Evolutionary conservation across 2,888 invertebrate species (phyloP).

Genomic region (Cantharis flavilabris): DNA sequence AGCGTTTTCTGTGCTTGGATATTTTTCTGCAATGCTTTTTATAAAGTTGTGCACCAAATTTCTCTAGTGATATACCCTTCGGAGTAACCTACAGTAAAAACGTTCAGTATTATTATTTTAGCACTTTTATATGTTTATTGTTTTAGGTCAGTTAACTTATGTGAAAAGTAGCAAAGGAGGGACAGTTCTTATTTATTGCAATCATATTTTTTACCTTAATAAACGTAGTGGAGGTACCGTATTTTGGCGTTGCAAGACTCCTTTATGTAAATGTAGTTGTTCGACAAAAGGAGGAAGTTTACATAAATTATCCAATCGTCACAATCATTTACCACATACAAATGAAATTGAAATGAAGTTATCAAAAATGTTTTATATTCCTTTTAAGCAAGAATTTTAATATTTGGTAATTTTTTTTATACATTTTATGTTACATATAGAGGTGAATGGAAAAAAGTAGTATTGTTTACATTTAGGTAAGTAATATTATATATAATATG

Average conservation of each 20-base stretch:
- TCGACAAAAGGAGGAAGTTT: conserved; percentile 27
- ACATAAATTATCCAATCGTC: conserved; percentile 14
- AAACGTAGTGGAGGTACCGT: conserved; percentile 3
- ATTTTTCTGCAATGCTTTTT: no score
- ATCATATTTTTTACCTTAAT: background rate
- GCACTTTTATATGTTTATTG: background rate
- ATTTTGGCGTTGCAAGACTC: conserved; percentile 10
- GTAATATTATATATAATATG: background rate
- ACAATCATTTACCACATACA: conserved; percentile 23
- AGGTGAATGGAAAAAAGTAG: background rate
- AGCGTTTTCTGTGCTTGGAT: no score
- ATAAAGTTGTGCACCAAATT: no score
- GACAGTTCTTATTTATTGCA: background rate
- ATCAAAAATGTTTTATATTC: conserved; percentile 5
- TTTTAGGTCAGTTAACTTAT: background rate
- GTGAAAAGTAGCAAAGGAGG: background rate
- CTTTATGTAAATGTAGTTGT: conserved; percentile 30
- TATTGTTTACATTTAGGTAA: background rate
- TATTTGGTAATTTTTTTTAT: background rate
- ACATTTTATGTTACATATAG: background rate
- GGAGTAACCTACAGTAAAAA: background rate
- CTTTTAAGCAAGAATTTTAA: background rate
- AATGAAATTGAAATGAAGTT: conserved; percentile 11
- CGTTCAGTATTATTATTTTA: background rate
- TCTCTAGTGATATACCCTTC: no score